Base-by-base conservation (phyloP, 2,888 invertebrate genomes). In the Eristalinus aeneus region DNA sequence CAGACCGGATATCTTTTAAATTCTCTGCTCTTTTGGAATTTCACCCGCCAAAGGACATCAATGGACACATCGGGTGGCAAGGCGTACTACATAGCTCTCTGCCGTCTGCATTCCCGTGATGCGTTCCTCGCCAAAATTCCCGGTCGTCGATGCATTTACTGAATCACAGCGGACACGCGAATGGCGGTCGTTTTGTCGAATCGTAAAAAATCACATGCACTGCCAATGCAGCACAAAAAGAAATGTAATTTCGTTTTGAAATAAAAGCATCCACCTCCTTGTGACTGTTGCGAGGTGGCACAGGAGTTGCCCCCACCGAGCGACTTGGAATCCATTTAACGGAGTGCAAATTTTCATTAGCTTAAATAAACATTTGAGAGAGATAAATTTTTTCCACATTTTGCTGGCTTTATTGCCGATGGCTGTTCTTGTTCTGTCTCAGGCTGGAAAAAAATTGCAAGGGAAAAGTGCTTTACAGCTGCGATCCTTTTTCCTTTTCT, bases 321-420 rank as follows among this genome's bases (percentile, higher is more conserved):
- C 63, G 58, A 78, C 69, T 61, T 20, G 27, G 32, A 74, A 68
- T 74, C 63, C 73, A 80, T 68, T 80, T 67, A 54, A 63, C 31
- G 63, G 61, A 68, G 73, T 68, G 73, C 53, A 80, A 53, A 56
- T 68, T 73, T 61, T 68, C 73, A 80, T 80, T 73, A 80, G 61
- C 73, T 80, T 68, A 68, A 68, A 68, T 63, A 67, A 80, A 73
- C 56, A 80, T 72, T 78, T 31, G 61, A 27, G 32, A 16, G 69
- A 22, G n/a, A 56, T 10, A 11, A 8, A 54, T 53, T 68, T 76
- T 69, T 36, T 36, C 11, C 11, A 16, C 39, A 58, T 39, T 39
- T 56, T 16, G 5, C 12, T 53, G 16, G 54, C 63, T 54, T 23
- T 36, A 34, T 9, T 11, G 34, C 12, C n/a, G 36, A 31, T 16